A percentile compares a stretch with the other conserved stretches of the same genome.
These are phyloP conservation scores for Eurosta solidaginis DNA, from an alignment of 1,140 invertebrate genomes.

Conservation along the genomic window DNA sequence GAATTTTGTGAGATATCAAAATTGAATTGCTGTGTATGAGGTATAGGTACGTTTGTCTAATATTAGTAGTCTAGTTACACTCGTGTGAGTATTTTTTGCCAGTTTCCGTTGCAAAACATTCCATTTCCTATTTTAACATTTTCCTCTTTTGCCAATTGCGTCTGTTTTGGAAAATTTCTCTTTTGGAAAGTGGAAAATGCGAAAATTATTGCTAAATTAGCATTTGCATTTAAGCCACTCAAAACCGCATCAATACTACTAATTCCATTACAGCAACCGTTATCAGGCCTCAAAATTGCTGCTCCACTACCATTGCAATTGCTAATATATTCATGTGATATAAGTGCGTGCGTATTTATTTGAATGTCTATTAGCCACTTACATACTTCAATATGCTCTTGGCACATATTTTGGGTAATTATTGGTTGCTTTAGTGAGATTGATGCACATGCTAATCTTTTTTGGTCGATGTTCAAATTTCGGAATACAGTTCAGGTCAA, in stretches of 20 bases:
- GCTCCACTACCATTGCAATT: not conserved
- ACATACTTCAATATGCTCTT: not conserved
- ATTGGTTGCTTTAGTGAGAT: constrained; percentile 7
- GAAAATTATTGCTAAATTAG: constrained; percentile 23
- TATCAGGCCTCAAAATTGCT: not conserved
- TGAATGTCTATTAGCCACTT: not conserved
- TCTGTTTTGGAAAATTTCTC: not conserved
- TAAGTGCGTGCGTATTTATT: not conserved
- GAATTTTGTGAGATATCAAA: not conserved
- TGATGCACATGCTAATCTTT: not conserved
- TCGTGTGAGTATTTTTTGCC: constrained; percentile 21
- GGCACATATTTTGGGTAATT: constrained; percentile 14
- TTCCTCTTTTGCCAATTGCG: not conserved
- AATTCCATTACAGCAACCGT: not conserved
- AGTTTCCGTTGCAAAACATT: constrained; percentile 8
- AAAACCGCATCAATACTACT: not conserved
- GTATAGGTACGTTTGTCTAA: not conserved
- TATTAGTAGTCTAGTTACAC: not conserved
- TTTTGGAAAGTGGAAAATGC: not conserved
- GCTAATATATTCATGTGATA: not conserved
- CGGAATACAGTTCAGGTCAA: too few species aligned
- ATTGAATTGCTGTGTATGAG: too few species aligned
- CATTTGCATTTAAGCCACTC: constrained; percentile 5
- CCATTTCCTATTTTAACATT: constrained; percentile 21
- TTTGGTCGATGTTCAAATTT: too few species aligned